Percentiles rank a stretch among this genome's conserved stretches.
Evolutionary conservation across 2,888 invertebrate genomes (phyloP).

Genomic region (Nomada goodeniana): DNA sequence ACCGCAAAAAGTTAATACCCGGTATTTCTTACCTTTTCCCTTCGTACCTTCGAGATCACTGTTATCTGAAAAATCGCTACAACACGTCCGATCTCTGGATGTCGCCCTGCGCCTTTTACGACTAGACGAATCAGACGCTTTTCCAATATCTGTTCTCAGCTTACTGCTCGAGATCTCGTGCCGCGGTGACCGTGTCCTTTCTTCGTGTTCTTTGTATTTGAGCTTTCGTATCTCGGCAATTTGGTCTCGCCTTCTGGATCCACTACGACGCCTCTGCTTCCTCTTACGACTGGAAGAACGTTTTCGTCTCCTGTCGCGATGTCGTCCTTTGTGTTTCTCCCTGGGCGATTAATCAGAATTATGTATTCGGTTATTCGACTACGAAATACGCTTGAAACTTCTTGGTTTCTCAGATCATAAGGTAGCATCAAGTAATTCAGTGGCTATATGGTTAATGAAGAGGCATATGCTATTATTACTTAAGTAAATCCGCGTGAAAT

Average conservation of each 20-base stretch:
- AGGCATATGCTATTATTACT: too few relatives aligned
- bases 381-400: too few relatives aligned
- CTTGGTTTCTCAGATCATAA: too few relatives aligned
- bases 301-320: conserved; percentile 2
- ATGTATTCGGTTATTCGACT: background rate
- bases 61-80: conserved; percentile 51
- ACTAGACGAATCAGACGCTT: conserved; percentile 19
- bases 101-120: conserved; percentile 25
- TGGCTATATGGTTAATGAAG: too few relatives aligned
- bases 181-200: conserved; percentile 38
- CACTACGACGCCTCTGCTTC: conserved; percentile 13
- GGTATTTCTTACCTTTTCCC: conserved; percentile 14
- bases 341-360: background rate
- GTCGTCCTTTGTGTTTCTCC: background rate
- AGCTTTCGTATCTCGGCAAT: conserved; percentile 20
- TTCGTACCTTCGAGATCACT: conserved; percentile 47
- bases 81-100: conserved; percentile 8
- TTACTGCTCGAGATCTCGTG: conserved; percentile 28
- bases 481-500: too few relatives aligned
- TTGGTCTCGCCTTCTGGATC: conserved; percentile 13
- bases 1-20: background rate
- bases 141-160: conserved; percentile 16
- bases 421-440: too few relatives aligned
- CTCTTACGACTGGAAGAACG: conserved; percentile 7
- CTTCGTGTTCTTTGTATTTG: conserved; percentile 36